phyloP scores from a whole-genome alignment of 2,888 invertebrate genomes.

The Quadroppia sp. region DNA sequence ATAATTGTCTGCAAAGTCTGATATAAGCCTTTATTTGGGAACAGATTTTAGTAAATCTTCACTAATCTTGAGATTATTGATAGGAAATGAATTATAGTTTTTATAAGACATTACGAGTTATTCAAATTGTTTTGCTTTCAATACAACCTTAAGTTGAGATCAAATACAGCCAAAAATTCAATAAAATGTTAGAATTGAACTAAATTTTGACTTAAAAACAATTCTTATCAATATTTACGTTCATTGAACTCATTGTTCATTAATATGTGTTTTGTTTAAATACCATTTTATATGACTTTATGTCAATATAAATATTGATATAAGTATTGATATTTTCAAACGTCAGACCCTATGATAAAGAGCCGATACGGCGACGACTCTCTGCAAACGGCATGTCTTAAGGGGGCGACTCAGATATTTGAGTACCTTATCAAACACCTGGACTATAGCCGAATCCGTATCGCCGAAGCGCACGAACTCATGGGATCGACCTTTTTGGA shows the following conservation, averaged over 20 bases:
- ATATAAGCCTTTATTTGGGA: too few species aligned
- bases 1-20: too few species aligned
- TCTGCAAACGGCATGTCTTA: conserved; percentile 76
- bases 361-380: conserved; percentile 84
- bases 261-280: neutral
- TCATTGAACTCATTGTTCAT: neutral
- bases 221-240: neutral
- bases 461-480: conserved; percentile 81
- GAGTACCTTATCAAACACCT: conserved; percentile 63
- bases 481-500: conserved; percentile 83
- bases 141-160: too few species aligned
- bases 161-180: too few species aligned
- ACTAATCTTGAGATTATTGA: too few species aligned
- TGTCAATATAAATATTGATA: neutral
- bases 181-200: too few species aligned
- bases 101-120: too few species aligned
- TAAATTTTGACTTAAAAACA: too few species aligned
- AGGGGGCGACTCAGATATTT: conserved; percentile 58
- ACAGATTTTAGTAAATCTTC: too few species aligned
- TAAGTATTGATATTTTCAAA: neutral
- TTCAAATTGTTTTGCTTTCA: too few species aligned
- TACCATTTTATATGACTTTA: neutral
- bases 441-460: conserved; percentile 64
- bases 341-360: conserved; percentile 60
- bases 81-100: too few species aligned